phyloP scores from a whole-genome alignment of 2,888 invertebrate species.

The Balanococcus diminutus region DNA sequence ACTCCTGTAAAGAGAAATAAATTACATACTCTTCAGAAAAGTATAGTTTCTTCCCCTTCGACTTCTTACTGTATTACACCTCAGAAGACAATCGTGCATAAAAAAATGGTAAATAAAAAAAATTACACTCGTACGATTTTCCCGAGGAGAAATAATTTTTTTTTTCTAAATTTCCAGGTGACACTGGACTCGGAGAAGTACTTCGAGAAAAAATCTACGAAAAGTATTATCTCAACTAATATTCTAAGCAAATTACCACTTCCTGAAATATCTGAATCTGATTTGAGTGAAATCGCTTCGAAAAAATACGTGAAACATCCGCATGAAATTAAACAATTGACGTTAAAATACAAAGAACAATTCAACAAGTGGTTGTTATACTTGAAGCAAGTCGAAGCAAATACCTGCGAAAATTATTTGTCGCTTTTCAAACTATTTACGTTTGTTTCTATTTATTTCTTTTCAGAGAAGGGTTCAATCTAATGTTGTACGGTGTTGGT shows the following conservation, averaged over 20 bases:
- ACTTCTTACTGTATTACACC: neutral
- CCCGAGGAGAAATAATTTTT: too few species aligned
- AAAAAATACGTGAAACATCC: conserved; percentile 64
- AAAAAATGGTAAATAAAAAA: neutral
- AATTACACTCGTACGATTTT: too few species aligned
- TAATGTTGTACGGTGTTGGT: conserved; percentile 87
- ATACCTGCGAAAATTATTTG: neutral
- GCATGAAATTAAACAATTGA: conserved; percentile 66
- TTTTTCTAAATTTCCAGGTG: conserved; percentile 51
- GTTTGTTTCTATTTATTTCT: conserved; percentile 59
- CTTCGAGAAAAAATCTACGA: conserved; percentile 61
- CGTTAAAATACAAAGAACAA: conserved; percentile 66
- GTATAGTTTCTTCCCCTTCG: neutral
- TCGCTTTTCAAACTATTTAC: neutral
- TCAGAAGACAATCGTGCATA: neutral
- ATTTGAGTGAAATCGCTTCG: conserved; percentile 67
- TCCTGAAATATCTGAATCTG: conserved; percentile 72
- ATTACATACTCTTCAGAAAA: neutral
- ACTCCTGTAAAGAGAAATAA: neutral
- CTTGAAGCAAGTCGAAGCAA: conserved; percentile 61
- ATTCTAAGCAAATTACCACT: conserved; percentile 77
- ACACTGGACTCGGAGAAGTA: conserved; percentile 61
- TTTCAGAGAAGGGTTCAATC: conserved; percentile 82
- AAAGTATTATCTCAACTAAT: conserved; percentile 74
- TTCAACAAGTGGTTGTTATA: conserved; percentile 76